A percentile compares a stretch with the other conserved stretches of the same genome.
phyloP scores from a whole-genome alignment of 2,113 vertebrate genomes.

The Leptosomus discolor region DNA sequence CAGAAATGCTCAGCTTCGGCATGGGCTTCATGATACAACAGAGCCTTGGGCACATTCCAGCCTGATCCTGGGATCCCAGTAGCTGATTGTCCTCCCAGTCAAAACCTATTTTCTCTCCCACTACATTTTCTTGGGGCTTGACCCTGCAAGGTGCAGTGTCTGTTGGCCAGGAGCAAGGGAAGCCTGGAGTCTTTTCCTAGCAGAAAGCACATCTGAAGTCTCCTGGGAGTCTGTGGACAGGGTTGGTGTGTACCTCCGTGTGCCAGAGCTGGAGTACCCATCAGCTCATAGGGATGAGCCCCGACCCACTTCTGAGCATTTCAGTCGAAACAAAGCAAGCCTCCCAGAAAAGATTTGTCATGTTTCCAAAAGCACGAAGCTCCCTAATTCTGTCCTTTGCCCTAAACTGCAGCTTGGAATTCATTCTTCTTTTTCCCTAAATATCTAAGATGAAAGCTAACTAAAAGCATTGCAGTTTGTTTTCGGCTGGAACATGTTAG shows the following conservation, averaged over 20 bases:
- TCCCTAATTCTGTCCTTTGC: background rate
- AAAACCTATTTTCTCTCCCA: background rate
- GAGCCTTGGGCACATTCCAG: background rate
- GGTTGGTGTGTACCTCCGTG: fast-evolving
- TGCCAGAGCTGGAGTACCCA: background rate
- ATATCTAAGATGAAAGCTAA: background rate
- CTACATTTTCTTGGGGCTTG: background rate
- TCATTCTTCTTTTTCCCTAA: background rate
- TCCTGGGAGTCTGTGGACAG: background rate
- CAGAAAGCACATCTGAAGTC: background rate
- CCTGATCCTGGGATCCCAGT: background rate
- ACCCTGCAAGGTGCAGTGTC: background rate
- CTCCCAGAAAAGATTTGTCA: background rate
- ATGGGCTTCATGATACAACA: background rate
- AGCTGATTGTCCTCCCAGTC: background rate
- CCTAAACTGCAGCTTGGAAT: background rate
- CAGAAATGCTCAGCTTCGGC: background rate
- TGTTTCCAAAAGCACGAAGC: background rate
- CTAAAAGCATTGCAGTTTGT: background rate
- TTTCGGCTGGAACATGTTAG: background rate
- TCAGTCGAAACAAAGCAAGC: background rate
- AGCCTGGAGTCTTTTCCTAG: background rate
- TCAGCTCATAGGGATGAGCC: fast-evolving
- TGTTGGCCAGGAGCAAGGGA: background rate
- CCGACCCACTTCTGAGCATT: background rate